These are phyloP conservation scores for Alouatta palliata DNA, from an alignment of 2,113 vertebrate genomes.

Conservation along the genomic window DNA sequence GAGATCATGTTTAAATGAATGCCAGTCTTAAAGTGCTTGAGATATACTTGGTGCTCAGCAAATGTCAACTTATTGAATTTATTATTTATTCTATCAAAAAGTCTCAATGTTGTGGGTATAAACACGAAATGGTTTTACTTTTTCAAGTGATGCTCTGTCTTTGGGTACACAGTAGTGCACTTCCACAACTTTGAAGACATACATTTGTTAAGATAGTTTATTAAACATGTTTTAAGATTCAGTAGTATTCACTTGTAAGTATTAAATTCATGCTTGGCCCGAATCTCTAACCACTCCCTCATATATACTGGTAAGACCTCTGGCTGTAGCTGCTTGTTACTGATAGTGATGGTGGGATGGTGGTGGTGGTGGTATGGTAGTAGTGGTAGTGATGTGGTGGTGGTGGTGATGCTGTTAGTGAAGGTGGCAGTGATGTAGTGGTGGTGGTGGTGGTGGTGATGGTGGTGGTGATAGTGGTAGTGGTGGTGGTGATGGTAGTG, in stretches of 20 bases:
- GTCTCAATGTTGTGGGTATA: background rate
- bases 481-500: no score
- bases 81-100: conserved; percentile 16
- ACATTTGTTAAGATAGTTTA: background rate
- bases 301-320: background rate
- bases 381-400: background rate
- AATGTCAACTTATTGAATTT: background rate
- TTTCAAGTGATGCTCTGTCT: background rate
- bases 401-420: background rate
- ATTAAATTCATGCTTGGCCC: background rate
- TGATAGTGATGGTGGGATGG: background rate
- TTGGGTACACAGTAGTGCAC: background rate
- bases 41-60: background rate
- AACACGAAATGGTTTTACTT: background rate
- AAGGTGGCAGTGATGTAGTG: background rate
- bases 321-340: background rate
- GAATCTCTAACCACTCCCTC: background rate
- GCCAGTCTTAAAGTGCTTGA: background rate
- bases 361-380: background rate
- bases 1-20: background rate
- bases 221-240: background rate
- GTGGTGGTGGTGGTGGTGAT: background rate
- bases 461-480: rapidly evolving
- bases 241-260: background rate
- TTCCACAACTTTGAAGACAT: background rate